Evolutionary conservation across 2,888 invertebrate species (phyloP).

Genomic region (Chloroclysta siterata): DNA sequence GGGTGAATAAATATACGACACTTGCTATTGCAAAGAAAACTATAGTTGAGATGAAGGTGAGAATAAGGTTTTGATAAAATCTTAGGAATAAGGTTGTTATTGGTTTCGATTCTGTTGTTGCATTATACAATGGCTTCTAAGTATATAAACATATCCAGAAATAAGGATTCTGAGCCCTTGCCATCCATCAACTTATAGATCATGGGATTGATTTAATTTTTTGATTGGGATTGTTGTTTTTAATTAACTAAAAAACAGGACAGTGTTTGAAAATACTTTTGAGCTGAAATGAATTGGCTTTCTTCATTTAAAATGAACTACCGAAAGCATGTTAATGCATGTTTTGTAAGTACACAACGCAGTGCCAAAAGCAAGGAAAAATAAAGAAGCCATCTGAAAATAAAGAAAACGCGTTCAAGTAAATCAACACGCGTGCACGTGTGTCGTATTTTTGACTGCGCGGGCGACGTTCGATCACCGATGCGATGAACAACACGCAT

Average conservation of each 20-base stretch:
- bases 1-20: slow-evolving; percentile 21
- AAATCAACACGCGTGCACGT: slow-evolving; percentile 37
- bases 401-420: slow-evolving; percentile 24
- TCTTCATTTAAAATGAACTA: slow-evolving; percentile 15
- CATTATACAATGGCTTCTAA: no score
- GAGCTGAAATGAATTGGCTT: background rate
- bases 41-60: no score
- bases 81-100: no score
- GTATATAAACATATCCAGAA: no score
- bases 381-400: slow-evolving; percentile 19
- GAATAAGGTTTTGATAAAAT: no score
- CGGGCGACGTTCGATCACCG: slow-evolving; percentile 33
- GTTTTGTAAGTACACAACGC: slow-evolving; percentile 21
- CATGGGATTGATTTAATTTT: no score
- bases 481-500: slow-evolving; percentile 36
- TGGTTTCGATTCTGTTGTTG: no score
- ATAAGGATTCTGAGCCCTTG: no score
- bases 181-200: no score
- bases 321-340: slow-evolving; percentile 25
- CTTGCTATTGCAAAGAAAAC: slow-evolving; percentile 6
- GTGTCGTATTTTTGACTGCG: slow-evolving; percentile 45
- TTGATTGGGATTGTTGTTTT: no score
- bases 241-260: no score
- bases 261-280: background rate
- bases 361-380: slow-evolving; percentile 24